Conservation (phyloP, 2,113 vertebrate genomes). For the Calyptomena viridis region DNA sequence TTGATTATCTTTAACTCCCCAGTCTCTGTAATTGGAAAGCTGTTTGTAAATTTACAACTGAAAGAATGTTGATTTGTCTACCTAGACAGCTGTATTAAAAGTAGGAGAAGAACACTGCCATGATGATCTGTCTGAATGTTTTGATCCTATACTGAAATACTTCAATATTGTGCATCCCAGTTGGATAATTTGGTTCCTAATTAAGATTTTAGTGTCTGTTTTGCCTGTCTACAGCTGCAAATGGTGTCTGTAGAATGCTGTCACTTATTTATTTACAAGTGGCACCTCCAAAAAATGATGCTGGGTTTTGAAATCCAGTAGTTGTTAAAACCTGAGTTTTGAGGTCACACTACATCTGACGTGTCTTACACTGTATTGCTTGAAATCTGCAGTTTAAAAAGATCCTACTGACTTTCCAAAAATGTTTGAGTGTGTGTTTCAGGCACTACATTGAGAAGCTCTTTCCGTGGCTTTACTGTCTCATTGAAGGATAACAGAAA, state of each 20-base stretch:
- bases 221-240: background rate
- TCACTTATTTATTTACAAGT: background rate
- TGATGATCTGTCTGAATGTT: background rate
- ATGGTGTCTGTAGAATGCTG: background rate
- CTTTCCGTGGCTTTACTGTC: background rate
- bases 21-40: background rate
- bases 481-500: background rate
- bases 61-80: background rate
- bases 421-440: background rate
- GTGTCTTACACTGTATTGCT: background rate
- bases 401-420: background rate
- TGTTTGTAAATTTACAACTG: background rate
- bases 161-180: background rate
- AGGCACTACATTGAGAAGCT: background rate
- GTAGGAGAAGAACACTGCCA: background rate
- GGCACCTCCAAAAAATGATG: background rate
- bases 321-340: background rate
- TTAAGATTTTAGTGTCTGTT: constrained; percentile 16
- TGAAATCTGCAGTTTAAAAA: background rate
- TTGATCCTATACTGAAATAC: background rate
- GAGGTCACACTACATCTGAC: background rate
- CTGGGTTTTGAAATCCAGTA: background rate
- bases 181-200: constrained; percentile 8
- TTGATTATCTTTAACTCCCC: background rate
- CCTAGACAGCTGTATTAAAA: background rate